A percentile compares a stretch with the other conserved stretches of the same genome.
Evolutionary conservation across 2,113 vertebrate species (phyloP).

Genomic region (Mesembrinibis cayennensis): DNA sequence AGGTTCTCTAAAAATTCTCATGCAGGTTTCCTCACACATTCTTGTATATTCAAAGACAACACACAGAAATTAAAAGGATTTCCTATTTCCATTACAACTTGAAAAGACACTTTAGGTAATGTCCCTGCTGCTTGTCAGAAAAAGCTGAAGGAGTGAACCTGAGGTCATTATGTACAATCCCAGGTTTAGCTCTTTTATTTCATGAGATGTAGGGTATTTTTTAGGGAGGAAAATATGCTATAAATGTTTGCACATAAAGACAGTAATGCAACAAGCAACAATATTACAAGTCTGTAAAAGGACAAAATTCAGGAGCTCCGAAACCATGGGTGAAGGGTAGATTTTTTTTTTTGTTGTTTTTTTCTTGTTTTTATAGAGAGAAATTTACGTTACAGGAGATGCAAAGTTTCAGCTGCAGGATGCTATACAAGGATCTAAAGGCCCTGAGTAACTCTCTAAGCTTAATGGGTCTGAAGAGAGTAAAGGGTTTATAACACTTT

Average conservation of each 20-base stretch:
- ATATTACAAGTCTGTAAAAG: background rate
- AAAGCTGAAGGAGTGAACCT: background rate
- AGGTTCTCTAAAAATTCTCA: background rate
- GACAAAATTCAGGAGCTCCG: background rate
- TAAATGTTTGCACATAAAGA: background rate
- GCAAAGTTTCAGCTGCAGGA: background rate
- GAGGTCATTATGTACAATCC: background rate
- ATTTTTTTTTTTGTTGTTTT: background rate
- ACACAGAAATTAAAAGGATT: background rate
- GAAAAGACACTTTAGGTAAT: background rate
- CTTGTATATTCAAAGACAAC: background rate
- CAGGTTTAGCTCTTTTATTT: background rate
- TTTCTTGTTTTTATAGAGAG: background rate
- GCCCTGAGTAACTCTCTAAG: background rate
- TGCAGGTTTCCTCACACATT: background rate
- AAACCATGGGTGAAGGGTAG: rapidly evolving
- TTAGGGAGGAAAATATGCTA: background rate
- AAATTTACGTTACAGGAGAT: background rate
- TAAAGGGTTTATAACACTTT: background rate
- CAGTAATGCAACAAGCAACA: background rate
- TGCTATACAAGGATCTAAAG: background rate
- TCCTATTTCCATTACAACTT: background rate
- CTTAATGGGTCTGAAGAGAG: background rate
- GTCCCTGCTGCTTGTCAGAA: background rate
- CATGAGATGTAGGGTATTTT: background rate